Evolutionary conservation across 2,888 invertebrate genomes (phyloP).

Genomic region (Thera britannica): DNA sequence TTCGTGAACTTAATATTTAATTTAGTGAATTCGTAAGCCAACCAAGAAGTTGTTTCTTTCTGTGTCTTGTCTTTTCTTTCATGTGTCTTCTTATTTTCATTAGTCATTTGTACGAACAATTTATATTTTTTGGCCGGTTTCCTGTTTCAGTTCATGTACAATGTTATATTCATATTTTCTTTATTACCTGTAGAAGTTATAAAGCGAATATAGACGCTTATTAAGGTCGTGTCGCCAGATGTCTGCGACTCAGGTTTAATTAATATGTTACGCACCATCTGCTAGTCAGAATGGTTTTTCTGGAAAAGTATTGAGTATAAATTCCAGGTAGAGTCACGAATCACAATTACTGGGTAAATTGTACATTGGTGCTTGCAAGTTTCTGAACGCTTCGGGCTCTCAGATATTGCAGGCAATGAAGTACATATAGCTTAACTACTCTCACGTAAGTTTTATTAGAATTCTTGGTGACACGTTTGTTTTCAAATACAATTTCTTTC

Average conservation of each 20-base stretch:
- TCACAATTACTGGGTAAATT: slow-evolving; percentile 13
- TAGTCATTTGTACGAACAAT: slow-evolving; percentile 14
- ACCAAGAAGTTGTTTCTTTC: not conserved
- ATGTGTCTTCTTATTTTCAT: slow-evolving; percentile 10
- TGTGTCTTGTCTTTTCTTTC: slow-evolving; percentile 10
- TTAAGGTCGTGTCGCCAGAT: slow-evolving; percentile 54
- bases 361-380: slow-evolving; percentile 9
- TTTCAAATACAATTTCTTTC: slow-evolving; percentile 40
- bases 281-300: slow-evolving; percentile 35
- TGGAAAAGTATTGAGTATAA: slow-evolving; percentile 24
- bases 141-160: slow-evolving; percentile 4
- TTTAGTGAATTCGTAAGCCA: not conserved
- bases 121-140: not conserved
- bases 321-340: slow-evolving; percentile 12
- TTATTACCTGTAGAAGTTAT: slow-evolving; percentile 42
- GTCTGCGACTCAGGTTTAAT: slow-evolving; percentile 48
- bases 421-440: not conserved
- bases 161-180: slow-evolving; percentile 2
- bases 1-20: not conserved
- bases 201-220: slow-evolving; percentile 43
- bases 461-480: slow-evolving; percentile 14
- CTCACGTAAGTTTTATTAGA: not conserved
- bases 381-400: slow-evolving; percentile 1
- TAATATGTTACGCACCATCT: slow-evolving; percentile 45
- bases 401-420: not conserved